Conservation (phyloP, 1,140 invertebrate species). For the Brachionus koreanus region DNA sequence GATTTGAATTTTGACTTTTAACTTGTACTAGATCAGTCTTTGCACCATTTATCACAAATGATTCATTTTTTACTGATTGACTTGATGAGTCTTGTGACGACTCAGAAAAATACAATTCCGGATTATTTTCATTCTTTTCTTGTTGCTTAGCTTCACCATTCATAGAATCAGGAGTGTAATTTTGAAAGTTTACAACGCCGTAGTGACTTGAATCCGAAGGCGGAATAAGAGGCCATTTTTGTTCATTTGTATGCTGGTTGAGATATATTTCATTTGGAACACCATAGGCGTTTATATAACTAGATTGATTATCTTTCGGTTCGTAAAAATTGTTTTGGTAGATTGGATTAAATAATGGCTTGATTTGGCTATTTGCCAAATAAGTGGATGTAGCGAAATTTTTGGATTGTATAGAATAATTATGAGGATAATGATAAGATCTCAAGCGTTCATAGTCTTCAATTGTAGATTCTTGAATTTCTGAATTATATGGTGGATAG, state of each 20-base stretch:
- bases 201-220: neutral
- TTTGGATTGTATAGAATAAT: neutral
- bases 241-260: neutral
- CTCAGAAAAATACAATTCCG: neutral
- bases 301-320: neutral
- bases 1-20: neutral
- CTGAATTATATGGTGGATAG: neutral
- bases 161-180: neutral
- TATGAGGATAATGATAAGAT: neutral
- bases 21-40: neutral
- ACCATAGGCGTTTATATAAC: neutral
- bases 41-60: neutral
- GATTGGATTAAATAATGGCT: conserved; percentile 18
- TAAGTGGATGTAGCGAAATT: neutral
- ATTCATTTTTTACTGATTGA: neutral
- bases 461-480: neutral
- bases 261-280: neutral
- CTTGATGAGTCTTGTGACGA: neutral
- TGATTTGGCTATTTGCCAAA: neutral
- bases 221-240: neutral
- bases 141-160: neutral
- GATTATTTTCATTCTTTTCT: neutral
- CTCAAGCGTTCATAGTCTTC: neutral
- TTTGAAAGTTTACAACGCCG: neutral
- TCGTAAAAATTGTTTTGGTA: conserved; percentile 19